Base-by-base conservation (phyloP, 2,888 invertebrate species). In the Leucoma salicis region DNA sequence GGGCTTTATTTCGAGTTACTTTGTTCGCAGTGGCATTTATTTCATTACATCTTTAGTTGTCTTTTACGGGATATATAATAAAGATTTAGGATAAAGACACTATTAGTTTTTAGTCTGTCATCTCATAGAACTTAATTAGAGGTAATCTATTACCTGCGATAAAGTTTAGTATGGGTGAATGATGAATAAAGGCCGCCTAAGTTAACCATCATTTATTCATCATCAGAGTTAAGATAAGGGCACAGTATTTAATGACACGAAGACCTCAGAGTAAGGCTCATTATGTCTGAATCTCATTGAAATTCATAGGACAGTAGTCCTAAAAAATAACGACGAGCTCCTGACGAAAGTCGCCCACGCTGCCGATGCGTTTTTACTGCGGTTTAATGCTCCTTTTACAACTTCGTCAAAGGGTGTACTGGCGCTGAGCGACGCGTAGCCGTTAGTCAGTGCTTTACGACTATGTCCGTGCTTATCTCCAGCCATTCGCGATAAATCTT, bases 301-400 rank as follows among this genome's bases (percentile, higher is more conserved):
- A 87, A 89, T 89, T 89, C 88, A 88, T 88, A 88, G 83, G 67
- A 71, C 66, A 82, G 76, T 83, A 83, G n/a, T n/a, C n/a, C n/a
- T n/a, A n/a, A n/a, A n/a, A 84, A 85, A 78, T 80, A 78, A 81
- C 72, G 78, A 79, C 74, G 64, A 69, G 74, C 70, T 74, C 72
- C 74, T 43, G 44, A 44, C 51, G 21, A 37, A 50, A 50, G 50
- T 60, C 62, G 67, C 61, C 68, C 71, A 67, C 70, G 73, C 70
- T 69, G 71, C 75, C 74, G 78, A 85, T 87, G 88, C 86, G 88
- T 87, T 88, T 90, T 89, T 87, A 90, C 78, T 86, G 82, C 83
- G 83, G 77, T 89, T 90, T 90, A 87, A 90, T 82, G 85, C 71
- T 80, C 81, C 83, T 90, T 90, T 90, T 89, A 90, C 82, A 83